Conservation (phyloP, 2,797 vertebrate genomes). For the Lithobates sylvaticus region DNA sequence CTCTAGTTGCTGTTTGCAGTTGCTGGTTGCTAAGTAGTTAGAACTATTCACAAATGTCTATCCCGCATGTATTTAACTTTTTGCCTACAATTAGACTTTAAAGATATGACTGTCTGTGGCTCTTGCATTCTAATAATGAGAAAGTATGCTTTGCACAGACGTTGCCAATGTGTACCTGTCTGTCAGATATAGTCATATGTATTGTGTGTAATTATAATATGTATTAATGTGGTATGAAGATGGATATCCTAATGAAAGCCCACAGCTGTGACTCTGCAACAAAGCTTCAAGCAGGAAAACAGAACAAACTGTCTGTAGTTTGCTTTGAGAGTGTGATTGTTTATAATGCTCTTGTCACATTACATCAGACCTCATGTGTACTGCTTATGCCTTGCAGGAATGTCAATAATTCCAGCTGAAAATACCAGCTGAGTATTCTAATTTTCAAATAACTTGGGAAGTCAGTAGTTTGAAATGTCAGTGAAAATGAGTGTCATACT, state of each 20-base stretch:
- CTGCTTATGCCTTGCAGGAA: slow-evolving; percentile 52
- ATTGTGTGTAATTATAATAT: slow-evolving; percentile 3
- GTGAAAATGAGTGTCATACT: background rate
- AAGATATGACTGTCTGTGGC: background rate
- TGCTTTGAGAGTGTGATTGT: slow-evolving; percentile 33
- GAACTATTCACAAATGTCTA: too few species aligned
- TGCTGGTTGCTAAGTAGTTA: too few species aligned
- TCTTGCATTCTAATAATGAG: background rate
- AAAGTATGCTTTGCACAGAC: background rate
- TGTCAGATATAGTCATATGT: background rate
- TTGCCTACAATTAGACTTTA: background rate
- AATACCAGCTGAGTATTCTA: slow-evolving; percentile 28
- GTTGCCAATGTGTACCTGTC: background rate
- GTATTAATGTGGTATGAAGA: background rate
- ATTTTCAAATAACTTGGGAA: slow-evolving; percentile 6
- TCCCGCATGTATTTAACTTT: background rate
- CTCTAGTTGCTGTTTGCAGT: too few species aligned
- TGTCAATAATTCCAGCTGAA: slow-evolving; percentile 41
- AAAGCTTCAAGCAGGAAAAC: slow-evolving; percentile 19
- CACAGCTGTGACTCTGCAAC: slow-evolving; percentile 25
- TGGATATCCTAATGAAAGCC: background rate
- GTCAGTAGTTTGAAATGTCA: slow-evolving; percentile 12
- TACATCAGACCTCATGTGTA: slow-evolving; percentile 48
- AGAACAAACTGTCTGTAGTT: slow-evolving; percentile 29
- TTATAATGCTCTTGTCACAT: slow-evolving; percentile 58